These are phyloP conservation scores for Syngnathus scovelli DNA, from an alignment of 2,113 vertebrate species.

Conservation along the genomic window DNA sequence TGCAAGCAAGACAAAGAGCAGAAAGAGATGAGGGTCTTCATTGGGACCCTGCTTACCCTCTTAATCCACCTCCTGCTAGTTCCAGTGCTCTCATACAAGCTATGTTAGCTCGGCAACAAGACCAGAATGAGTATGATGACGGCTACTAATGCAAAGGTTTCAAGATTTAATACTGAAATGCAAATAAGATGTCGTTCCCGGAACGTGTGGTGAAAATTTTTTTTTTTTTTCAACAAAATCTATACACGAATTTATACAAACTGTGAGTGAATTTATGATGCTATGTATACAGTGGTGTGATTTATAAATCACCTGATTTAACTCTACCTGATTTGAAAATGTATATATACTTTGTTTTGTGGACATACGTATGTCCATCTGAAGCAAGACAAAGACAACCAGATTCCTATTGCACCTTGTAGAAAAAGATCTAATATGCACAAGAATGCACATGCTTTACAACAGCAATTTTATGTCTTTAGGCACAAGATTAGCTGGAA, in stretches of 20 bases:
- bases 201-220: neutral
- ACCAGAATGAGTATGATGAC: slow-evolving; percentile 65
- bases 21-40: slow-evolving; percentile 38
- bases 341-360: no score
- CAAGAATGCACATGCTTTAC: slow-evolving; percentile 19
- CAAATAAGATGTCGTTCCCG: neutral
- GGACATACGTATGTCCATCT: neutral
- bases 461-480: slow-evolving; percentile 12
- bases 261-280: neutral
- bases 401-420: neutral
- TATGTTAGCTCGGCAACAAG: slow-evolving; percentile 63
- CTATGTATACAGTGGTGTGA: no score
- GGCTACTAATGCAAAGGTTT: slow-evolving; percentile 51
- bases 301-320: no score
- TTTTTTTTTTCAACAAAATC: neutral
- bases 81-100: slow-evolving; percentile 70
- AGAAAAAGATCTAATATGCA: slow-evolving; percentile 10
- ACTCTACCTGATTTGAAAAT: no score
- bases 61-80: slow-evolving; percentile 21
- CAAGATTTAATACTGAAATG: neutral
- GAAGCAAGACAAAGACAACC: neutral
- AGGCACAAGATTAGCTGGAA: slow-evolving; percentile 39
- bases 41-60: slow-evolving; percentile 12
- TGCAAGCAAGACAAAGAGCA: slow-evolving; percentile 52
- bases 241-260: neutral